Evolutionary conservation across 2,888 invertebrate genomes (phyloP), one percentile per base, ranked within the genome.

Genomic region (Eupithecia pulchellata): DNA sequence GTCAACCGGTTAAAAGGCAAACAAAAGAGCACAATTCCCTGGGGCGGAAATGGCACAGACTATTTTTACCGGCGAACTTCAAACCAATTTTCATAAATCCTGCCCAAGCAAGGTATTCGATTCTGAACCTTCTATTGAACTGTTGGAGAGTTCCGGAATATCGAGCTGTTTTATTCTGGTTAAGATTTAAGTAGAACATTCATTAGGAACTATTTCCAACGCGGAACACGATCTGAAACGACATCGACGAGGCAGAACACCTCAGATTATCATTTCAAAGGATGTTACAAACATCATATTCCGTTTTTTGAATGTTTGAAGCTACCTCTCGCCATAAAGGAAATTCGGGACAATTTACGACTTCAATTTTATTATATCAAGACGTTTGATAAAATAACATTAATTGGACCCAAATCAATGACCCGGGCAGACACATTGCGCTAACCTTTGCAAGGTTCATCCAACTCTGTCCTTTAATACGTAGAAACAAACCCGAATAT

Each of bases 41-140:
- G 86, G 90, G 90, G 89, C 93, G 93, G 93, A 93, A 91, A 90
- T 89, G 89, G 85, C 85, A 81, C 78, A 76, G 84, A 87, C 92
- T 93, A 92, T 92, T 92, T 93, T 91, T 92, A 91, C 85, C 80
- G 81, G 73, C 72, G 42, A 74, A 64, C 75, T 72, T 72, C 82
- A 84, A 86, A 85, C 86, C 84, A 82, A 83, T 84, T 86, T 87
- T 85, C 66, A 67, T 64, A 67, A 82, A 85, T 83, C 83, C 83
- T 52, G 39, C 66, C 52, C 79, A 76, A 77, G 78, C 77, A 77
- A 75, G 75, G 75, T 76, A 84, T 79, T 78, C 79, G 75, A 88
- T 84, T 83, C 80, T 87, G 80, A 82, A 88, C 90, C 85, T 86
- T 90, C 88, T 72, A 66, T 80, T 79, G 76, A 75, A 68, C 57